Base-by-base conservation (phyloP, 1,140 invertebrate genomes). In the Paracyclopina nana region DNA sequence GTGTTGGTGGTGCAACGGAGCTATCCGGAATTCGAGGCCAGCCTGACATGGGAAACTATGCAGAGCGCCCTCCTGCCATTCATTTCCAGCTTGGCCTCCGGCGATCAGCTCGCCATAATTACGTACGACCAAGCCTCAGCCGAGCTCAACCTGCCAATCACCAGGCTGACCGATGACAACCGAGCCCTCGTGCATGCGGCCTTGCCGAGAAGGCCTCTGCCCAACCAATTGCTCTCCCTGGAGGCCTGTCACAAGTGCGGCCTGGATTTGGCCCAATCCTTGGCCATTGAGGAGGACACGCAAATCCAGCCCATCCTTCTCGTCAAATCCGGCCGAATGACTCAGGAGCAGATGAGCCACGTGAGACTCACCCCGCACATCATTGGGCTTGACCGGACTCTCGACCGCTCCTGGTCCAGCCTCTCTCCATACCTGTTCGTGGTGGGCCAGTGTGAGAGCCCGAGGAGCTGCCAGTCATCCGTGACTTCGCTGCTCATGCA, bases 201-300 rank as follows among this genome's bases (percentile, higher is more conserved):
- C 16, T 43, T 52, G 22, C 50, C 50, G 2, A 43, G 50, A 52
- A 52, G 50, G 27, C 30, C 31, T n/a, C 40, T 52, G 53, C 52
- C 48, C 4, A 53, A 54, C 9, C 14, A 50, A 26, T 51, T 52
- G 11, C 54, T 54, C 12, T 48, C 55, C 26, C 54, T 55, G 29
- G 28, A 54, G 28, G 42, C 53, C 28, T 51, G 44, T 18, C 51
- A 46, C 6, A 11, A 42, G 52, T 4, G 52, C 50, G 25, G 46
- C 53, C 31, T 55, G 52, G 20, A 38, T 16, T n/a, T 38, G n/a
- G 20, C 20, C n/a, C 34, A 38, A 38, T 38, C 20, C n/a, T n/a
- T n/a, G 34, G 20, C n/a, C 34, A 38, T 16, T 16, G 14, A 38
- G n/a, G 49, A 50, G 6, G 54, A 54, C 30, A 31, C 42, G 5